phyloP scores from a whole-genome alignment of 2,888 invertebrate genomes.

The Tipula confusa region DNA sequence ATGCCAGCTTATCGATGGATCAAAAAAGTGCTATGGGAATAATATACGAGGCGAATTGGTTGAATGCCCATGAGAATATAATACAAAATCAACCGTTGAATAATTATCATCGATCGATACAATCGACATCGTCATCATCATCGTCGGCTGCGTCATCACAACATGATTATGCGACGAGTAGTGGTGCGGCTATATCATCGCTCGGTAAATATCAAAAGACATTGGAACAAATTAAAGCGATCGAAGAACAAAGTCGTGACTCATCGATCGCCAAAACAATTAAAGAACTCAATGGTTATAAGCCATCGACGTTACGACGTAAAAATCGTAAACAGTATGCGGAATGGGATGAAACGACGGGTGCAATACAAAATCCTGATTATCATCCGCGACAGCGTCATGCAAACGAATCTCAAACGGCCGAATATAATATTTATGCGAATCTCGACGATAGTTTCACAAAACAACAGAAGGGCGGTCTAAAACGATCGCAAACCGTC shows the following conservation, averaged over 20 bases:
- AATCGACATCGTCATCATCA: not conserved
- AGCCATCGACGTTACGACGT: constrained; percentile 56
- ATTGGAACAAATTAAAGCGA: constrained; percentile 52
- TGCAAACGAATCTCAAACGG: not conserved
- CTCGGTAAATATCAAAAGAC: constrained; percentile 61
- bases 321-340: constrained; percentile 56
- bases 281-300: constrained; percentile 60
- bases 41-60: constrained; percentile 81
- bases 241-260: constrained; percentile 50
- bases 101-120: not conserved
- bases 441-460: not conserved
- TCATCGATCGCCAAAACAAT: constrained; percentile 53
- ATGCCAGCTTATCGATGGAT: constrained; percentile 63
- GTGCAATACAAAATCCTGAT: not conserved
- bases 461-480: not conserved
- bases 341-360: constrained; percentile 53
- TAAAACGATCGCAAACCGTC: constrained; percentile 48
- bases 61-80: constrained; percentile 56
- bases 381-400: not conserved
- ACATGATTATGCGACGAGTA: constrained; percentile 40
- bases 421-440: constrained; percentile 21
- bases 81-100: constrained; percentile 29
- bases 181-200: constrained; percentile 42
- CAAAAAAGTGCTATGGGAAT: constrained; percentile 68
- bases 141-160: not conserved